Conservation (phyloP, 1,140 invertebrate species). For the Caenorhabditis briggsae region DNA sequence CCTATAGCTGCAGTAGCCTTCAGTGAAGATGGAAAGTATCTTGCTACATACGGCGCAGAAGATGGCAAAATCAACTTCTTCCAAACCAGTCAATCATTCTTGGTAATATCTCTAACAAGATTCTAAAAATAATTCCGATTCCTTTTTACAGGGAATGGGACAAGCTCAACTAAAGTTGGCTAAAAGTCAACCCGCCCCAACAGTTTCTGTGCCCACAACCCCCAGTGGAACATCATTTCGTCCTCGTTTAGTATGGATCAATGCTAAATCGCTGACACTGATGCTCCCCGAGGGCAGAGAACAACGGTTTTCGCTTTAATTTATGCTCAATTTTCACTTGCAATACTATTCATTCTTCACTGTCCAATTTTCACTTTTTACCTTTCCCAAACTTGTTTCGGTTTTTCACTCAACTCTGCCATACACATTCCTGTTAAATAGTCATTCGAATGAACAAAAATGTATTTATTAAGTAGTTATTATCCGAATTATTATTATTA, state of each 20-base stretch:
- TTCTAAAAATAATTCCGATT: constrained; percentile 86
- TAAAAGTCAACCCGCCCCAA: constrained; percentile 83
- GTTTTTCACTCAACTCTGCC: constrained; percentile 3
- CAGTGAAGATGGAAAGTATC: constrained; percentile 95
- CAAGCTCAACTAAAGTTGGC: constrained; percentile 81
- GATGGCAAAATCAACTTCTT: constrained; percentile 97
- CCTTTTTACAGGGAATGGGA: constrained; percentile 91
- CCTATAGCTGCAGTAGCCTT: constrained; percentile 92
- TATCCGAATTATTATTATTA: constrained; percentile 28
- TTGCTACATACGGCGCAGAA: constrained; percentile 93
- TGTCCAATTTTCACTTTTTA: not conserved
- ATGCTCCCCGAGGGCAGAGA: constrained; percentile 85
- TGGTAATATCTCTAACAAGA: constrained; percentile 65
- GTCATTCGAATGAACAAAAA: constrained; percentile 13
- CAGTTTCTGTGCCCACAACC: constrained; percentile 84
- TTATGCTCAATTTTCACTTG: constrained; percentile 35
- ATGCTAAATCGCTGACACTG: constrained; percentile 89
- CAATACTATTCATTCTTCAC: not conserved
- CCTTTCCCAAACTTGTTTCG: not conserved
- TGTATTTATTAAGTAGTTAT: constrained; percentile 31
- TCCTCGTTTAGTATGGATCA: constrained; percentile 91
- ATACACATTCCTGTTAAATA: constrained; percentile 40
- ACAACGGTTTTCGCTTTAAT: constrained; percentile 66
- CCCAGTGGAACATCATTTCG: constrained; percentile 73
- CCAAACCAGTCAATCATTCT: constrained; percentile 87